Evolutionary conservation across 2,113 vertebrate species (phyloP), one percentile per base, ranked within the genome.

Genomic region (Myodes glareolus): DNA sequence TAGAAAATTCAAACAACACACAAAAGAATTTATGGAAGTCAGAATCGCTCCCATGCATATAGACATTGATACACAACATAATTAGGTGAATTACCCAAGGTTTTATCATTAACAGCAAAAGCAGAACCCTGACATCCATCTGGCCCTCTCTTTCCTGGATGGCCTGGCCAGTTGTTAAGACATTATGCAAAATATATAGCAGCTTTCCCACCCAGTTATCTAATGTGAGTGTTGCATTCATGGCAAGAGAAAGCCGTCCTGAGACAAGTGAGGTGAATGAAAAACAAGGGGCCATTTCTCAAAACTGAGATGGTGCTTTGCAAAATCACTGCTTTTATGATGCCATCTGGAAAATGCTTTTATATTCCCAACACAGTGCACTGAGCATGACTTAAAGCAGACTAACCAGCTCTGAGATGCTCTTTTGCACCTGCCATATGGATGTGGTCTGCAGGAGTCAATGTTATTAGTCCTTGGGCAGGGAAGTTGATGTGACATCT

Each of bases 321-420:
- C 95, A 97, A 88, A 97, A 96, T 95, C 94, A 90, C 93, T 36
- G 47, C 85, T 75, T 97, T 97, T 96, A 97, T 88, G 96, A 92
- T 88, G 75, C 96, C 96, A 98, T 95, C 97, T 97, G 98, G 97
- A 98, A 97, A 98, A 97, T 93, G 92, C 94, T 95, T 96, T 84
- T 95, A 94, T 92, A 96, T 97, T 97, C 95, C 94, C 7, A 4
- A 94, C 85, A 90, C 90, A 88, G 84, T 81, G 52, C 52, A 14
- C 93, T 91, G 95, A 97, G 76, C 96, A 92, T 90, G 90, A 93
- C 96, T 96, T 98, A 94, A 92, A 77, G 52, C 90, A 92, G 97
- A 96, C 97, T 97, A 90, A 85, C 89, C 70, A 96, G 96, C 58
- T 95, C 94, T 65, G 78, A 93, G 92, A 86, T 4, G 7, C 58